Percentiles rank a stretch among this genome's conserved stretches.
Conservation (phyloP, 2,888 invertebrate genomes). For the Eubasilissa splendida region DNA sequence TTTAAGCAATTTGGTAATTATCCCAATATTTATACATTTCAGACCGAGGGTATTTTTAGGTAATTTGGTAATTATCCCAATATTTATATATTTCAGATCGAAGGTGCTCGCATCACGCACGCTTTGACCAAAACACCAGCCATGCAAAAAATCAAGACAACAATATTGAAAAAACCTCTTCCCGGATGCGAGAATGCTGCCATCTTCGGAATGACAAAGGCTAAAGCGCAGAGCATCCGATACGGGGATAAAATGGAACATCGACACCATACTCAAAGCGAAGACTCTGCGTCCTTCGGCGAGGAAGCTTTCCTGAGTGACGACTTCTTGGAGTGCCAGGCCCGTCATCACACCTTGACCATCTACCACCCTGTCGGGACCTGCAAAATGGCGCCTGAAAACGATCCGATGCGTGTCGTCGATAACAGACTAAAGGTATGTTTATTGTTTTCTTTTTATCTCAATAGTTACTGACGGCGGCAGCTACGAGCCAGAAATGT, state of each 20-base stretch:
- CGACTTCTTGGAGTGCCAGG: slow-evolving; percentile 84
- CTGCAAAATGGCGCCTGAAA: slow-evolving; percentile 83
- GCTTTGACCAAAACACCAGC: slow-evolving; percentile 74
- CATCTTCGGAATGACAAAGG: neutral
- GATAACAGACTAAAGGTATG: slow-evolving; percentile 75
- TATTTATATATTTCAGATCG: slow-evolving; percentile 71
- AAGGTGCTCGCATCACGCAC: slow-evolving; percentile 82
- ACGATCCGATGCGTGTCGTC: slow-evolving; percentile 76
- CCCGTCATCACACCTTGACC: slow-evolving; percentile 82
- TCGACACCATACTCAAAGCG: neutral
- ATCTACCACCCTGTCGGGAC: slow-evolving; percentile 89
- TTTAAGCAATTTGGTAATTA: too few species aligned
- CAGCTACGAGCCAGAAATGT: too few species aligned
- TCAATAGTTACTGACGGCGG: too few species aligned
- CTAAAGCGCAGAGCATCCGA: neutral
- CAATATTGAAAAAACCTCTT: slow-evolving; percentile 76
- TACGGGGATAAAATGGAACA: neutral
- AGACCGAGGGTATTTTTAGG: slow-evolving; percentile 67
- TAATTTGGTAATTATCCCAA: neutral
- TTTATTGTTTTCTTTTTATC: too few species aligned
- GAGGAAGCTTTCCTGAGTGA: slow-evolving; percentile 77
- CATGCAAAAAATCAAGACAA: slow-evolving; percentile 75
- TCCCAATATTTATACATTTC: neutral
- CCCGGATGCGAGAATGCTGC: slow-evolving; percentile 74
- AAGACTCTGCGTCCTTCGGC: neutral